Conservation (phyloP, 2,797 vertebrate species). For the Phoeniculus purpureus region DNA sequence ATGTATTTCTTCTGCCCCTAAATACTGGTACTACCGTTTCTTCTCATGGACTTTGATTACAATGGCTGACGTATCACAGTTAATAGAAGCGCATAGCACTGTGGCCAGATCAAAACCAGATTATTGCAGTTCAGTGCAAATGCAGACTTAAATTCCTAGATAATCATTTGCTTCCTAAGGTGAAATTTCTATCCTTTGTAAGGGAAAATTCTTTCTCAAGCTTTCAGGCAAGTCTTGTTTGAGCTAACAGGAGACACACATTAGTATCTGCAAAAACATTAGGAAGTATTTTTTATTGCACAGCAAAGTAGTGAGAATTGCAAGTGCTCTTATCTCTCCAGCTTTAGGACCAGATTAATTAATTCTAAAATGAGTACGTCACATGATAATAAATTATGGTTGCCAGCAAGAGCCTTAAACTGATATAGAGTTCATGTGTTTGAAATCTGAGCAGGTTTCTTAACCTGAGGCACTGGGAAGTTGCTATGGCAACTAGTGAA, state of each 20-base stretch:
- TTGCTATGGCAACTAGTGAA: too few species aligned
- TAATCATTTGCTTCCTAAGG: not conserved
- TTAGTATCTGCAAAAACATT: not conserved
- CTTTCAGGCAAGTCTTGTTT: not conserved
- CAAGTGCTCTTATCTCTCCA: not conserved
- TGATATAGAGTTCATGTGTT: accelerated
- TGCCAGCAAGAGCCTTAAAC: not conserved
- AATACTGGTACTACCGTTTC: not conserved
- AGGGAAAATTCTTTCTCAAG: not conserved
- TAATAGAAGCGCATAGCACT: not conserved
- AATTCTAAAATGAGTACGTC: not conserved
- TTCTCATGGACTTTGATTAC: not conserved
- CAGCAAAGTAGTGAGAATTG: not conserved
- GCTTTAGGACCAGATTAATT: not conserved
- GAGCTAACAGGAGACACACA: not conserved
- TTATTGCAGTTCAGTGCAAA: not conserved
- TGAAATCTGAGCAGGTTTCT: too few species aligned
- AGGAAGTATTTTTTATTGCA: not conserved
- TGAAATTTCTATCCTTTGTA: not conserved
- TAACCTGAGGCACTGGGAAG: too few species aligned
- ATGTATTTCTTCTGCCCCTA: not conserved
- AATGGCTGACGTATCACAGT: not conserved
- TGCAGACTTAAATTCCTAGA: not conserved
- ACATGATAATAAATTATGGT: not conserved
- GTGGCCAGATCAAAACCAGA: not conserved